Evolutionary conservation across 2,888 invertebrate genomes (phyloP).

Genomic region (Agriopis marginaria): DNA sequence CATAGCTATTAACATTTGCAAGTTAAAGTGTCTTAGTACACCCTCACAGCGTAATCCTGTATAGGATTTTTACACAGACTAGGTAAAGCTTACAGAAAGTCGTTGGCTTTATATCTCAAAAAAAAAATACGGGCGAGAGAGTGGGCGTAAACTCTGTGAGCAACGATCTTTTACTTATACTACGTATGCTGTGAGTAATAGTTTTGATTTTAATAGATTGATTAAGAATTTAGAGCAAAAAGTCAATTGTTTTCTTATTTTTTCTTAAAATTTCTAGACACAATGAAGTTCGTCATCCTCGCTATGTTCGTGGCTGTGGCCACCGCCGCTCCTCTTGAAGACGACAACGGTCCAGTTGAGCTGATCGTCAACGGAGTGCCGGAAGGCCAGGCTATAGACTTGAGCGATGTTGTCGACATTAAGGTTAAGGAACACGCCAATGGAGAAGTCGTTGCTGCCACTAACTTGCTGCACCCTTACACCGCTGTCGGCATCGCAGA

Average conservation of each 20-base stretch:
- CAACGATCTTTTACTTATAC: too few relatives aligned
- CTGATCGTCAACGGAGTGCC: conserved; percentile 68
- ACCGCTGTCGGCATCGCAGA: conserved; percentile 67
- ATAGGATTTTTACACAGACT: too few relatives aligned
- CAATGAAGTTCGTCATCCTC: conserved; percentile 69
- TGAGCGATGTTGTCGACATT: conserved; percentile 62
- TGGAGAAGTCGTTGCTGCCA: conserved; percentile 56
- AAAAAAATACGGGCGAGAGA: too few relatives aligned
- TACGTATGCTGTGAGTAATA: too few relatives aligned
- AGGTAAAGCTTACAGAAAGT: too few relatives aligned
- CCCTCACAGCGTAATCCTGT: too few relatives aligned
- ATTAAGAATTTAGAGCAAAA: too few relatives aligned
- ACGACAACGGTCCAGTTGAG: conserved; percentile 61
- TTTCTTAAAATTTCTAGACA: conserved; percentile 51
- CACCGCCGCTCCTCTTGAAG: conserved; percentile 58
- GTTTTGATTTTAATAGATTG: too few relatives aligned
- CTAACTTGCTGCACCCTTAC: conserved; percentile 63
- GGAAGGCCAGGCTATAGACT: conserved; percentile 65
- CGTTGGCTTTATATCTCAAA: too few relatives aligned
- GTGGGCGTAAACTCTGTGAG: too few relatives aligned
- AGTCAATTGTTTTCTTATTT: neutral
- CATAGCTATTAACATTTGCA: too few relatives aligned
- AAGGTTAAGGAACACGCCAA: conserved; percentile 62
- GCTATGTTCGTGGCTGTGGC: conserved; percentile 66
- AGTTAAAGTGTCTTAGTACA: too few relatives aligned